Conservation (phyloP, 2,888 invertebrate genomes). For the Osedax fenrisi region DNA sequence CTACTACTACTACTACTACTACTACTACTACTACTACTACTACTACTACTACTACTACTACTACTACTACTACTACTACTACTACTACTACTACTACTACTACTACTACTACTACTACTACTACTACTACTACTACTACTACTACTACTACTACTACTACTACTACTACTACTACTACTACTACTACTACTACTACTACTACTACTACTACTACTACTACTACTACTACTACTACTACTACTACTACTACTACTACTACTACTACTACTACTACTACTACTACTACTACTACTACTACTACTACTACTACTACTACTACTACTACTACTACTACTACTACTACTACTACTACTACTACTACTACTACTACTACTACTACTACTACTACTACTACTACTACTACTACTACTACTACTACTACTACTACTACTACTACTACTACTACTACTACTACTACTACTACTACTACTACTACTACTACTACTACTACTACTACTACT, state of each 20-base stretch:
- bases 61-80: conserved; percentile 11
- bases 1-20: conserved; percentile 11
- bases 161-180: background rate
- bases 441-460: conserved; percentile 7
- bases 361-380: conserved; percentile 11
- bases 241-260: background rate
- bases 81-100: conserved; percentile 8
- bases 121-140: conserved; percentile 11
- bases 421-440: conserved; percentile 12
- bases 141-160: background rate
- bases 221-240: background rate
- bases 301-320: background rate
- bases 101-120: conserved; percentile 10
- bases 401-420: conserved; percentile 8
- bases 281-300: background rate
- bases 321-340: background rate
- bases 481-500: conserved; percentile 11
- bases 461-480: conserved; percentile 8
- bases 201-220: background rate
- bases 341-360: conserved; percentile 8
- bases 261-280: background rate
- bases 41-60: conserved; percentile 10
- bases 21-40: conserved; percentile 8
- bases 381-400: conserved; percentile 10
- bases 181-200: background rate